phyloP scores from a whole-genome alignment of 2,888 invertebrate genomes.

The Himalopsyche kuldschensis region DNA sequence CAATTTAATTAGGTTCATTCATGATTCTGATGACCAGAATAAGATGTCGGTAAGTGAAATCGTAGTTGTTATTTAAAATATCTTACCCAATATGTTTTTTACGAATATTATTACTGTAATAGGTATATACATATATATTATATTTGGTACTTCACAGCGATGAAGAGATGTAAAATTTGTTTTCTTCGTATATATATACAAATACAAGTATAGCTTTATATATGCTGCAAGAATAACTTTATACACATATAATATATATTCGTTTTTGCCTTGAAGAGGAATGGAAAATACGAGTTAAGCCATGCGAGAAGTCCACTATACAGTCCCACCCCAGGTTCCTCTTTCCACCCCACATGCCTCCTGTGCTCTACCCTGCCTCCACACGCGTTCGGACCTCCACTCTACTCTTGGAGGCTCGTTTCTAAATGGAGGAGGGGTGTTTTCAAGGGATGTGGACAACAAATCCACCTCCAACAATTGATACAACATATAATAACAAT shows the following conservation, averaged over 20 bases:
- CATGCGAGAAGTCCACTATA: conserved; percentile 61
- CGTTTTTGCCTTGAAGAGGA: conserved; percentile 47
- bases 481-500: no score
- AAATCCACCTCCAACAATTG: neutral
- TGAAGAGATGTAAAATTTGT: neutral
- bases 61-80: no score
- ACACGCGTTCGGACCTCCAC: neutral
- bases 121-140: neutral
- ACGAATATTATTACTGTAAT: neutral
- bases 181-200: neutral
- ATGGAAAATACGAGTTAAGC: conserved; percentile 60
- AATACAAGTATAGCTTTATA: neutral
- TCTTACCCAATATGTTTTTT: no score
- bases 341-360: neutral
- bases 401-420: neutral
- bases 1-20: no score
- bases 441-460: neutral
- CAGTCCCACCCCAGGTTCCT: conserved; percentile 42
- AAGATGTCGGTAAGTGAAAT: no score
- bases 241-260: conserved; percentile 6
- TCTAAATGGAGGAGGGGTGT: neutral
- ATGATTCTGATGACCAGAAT: no score
- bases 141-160: neutral
- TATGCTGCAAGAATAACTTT: neutral
- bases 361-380: neutral